Base-by-base conservation (phyloP, 2,888 invertebrate species). In the Stenodema calcarata region DNA sequence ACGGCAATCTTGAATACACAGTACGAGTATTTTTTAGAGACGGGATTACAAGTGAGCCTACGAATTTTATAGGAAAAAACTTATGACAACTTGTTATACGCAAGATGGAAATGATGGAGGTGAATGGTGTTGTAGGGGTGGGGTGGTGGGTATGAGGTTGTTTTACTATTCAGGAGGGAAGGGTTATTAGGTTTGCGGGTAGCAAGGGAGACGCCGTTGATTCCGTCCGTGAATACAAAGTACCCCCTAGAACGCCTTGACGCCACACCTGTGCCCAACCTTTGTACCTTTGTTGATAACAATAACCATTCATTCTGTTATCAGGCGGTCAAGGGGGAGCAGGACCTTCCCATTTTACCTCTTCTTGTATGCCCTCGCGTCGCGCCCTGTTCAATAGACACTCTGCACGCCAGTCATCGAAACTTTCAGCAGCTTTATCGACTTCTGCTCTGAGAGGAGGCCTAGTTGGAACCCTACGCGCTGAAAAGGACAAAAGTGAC, bases 261-360 rank as follows among this genome's bases (percentile, higher is more conserved):
- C 42, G 78, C 42, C 44, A n/a, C 78, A 78, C 78, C 78, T 78
- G 78, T 78, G 41, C 44, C 78, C 78, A 27, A 78, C 78, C 78
- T 44, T 78, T 78, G 78, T 78, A 78, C 78, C 44, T 41, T 44
- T 44, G 78, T 78, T 44, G 78, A 78, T 78, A 78, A 78, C 78
- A 78, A 44, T 41, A 78, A 44, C 78, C 78, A 78, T 78, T 78
- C 78, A 44, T 78, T 78, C 78, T 78, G 78, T 44, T 78, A 73
- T 73, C 73, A 73, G 44, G 42, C 78, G 41, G 78, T 41, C 41
- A 78, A 78, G 44, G 44, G 44, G 78, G n/a, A 30, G 7, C 35
- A 16, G 35, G 23, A 69, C 69, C 69, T 23, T 18, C 54, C 54
- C 27, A n/a, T 27, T 69, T 23, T 18, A n/a, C 7, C 73, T 73